Base-by-base conservation (phyloP, 2,888 invertebrate genomes). In the Cheiracanthium punctorium region DNA sequence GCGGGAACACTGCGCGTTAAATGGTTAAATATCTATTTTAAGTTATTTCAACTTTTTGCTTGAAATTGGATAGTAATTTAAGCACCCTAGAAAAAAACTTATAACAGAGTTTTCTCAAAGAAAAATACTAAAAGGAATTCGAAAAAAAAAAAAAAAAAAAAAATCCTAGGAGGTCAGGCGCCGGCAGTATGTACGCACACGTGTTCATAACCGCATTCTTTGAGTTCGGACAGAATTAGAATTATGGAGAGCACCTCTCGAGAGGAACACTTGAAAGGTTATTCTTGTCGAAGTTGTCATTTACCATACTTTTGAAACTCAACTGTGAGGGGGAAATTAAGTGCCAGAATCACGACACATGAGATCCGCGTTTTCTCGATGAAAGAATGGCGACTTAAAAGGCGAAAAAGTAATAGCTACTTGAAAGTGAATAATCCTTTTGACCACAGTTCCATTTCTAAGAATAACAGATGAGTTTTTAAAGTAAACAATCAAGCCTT, bases 231-330 rank as follows among this genome's bases (percentile, higher is more conserved):
- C 69, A 32, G 33, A 69, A 69, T 69, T 69, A 69, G 69, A 69
- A 69, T 33, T 69, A 37, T 69, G 37, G 69, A 69, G 69, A n/a
- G 69, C 20, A 33, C 69, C 69, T 69, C 69, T 69, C 69, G 69
- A 69, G 37, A n/a, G 33, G 33, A 17, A 33, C 37, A 33, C 69
- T 69, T 69, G 69, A 69, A 37, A 69, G 69, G 69, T 69, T 69
- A 69, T 69, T 69, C 69, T 69, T 37, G 69, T 69, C 69, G 30
- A 30, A 69, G 33, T 69, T 69, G 69, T 69, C 69, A 69, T 37
- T 69, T 69, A 12, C n/a, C 29, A 20, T 29, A n/a, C 33, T 32
- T 33, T 24, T 37, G 69, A 17, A 33, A 67, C n/a, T 67, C 67
- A 32, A 48, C 20, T 69, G 33, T 69, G 33, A 5, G 20, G 8